These are phyloP conservation scores for Apis mellifera DNA, from an alignment of 1,140 invertebrate genomes.

Conservation along the genomic window DNA sequence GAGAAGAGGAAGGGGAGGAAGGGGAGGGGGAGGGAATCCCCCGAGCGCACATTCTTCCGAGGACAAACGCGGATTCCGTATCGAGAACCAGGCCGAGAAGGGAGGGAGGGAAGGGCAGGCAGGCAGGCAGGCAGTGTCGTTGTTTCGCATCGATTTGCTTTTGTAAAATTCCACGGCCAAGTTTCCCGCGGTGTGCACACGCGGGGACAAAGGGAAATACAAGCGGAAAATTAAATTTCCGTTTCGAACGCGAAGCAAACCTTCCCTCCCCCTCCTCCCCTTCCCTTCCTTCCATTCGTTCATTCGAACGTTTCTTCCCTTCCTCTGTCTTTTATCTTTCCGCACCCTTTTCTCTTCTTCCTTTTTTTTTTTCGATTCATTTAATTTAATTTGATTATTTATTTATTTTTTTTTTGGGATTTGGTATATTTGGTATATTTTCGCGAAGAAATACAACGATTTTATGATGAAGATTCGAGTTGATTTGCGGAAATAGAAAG, in stretches of 20 bases:
- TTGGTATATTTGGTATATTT: too few relatives aligned
- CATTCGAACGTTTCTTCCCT: neutral
- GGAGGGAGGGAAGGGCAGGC: too few relatives aligned
- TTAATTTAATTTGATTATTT: too few relatives aligned
- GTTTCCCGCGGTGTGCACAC: neutral
- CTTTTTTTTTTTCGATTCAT: too few relatives aligned
- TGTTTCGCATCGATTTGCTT: constrained; percentile 32
- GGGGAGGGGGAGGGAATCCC: neutral
- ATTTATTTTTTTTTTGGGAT: too few relatives aligned
- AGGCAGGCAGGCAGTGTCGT: neutral
- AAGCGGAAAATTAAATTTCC: constrained; percentile 45
- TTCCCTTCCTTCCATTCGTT: neutral
- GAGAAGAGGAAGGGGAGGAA: too few relatives aligned
- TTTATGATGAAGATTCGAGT: too few relatives aligned
- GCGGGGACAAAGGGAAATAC: constrained; percentile 25
- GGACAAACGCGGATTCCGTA: constrained; percentile 5
- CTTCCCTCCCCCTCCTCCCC: too few relatives aligned
- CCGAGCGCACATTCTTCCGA: neutral
- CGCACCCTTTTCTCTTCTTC: too few relatives aligned
- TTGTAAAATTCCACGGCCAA: constrained; percentile 35
- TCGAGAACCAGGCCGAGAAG: neutral
- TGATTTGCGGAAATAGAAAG: too few relatives aligned
- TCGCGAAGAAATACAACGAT: too few relatives aligned
- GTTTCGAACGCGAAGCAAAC: neutral
- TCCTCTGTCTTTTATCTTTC: neutral